phyloP scores from a whole-genome alignment of 2,888 invertebrate genomes.

The Synergus umbraculus region DNA sequence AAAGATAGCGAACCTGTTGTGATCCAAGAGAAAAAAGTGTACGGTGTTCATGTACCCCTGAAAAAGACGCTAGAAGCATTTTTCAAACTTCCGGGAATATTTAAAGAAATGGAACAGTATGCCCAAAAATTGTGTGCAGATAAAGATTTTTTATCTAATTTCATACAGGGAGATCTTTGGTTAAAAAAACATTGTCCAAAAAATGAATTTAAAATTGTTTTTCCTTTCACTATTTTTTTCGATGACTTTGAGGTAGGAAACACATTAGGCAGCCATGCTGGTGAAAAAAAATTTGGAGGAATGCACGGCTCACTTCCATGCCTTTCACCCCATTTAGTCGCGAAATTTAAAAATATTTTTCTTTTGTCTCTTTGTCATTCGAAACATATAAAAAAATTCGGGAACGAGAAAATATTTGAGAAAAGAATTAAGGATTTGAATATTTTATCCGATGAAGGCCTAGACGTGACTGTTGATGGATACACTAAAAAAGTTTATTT shows the following conservation, averaged over 20 bases:
- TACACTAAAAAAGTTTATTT: conserved; percentile 42
- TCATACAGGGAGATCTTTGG: conserved; percentile 51
- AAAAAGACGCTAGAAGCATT: conserved; percentile 44
- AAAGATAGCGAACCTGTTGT: conserved; percentile 22
- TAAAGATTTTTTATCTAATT: conserved; percentile 44
- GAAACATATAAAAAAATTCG: conserved; percentile 42
- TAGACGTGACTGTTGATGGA: conserved; percentile 33
- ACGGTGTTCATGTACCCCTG: conserved; percentile 40
- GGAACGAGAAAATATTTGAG: conserved; percentile 43
- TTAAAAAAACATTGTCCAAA: conserved; percentile 20
- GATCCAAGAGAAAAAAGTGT: not conserved
- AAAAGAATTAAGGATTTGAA: conserved; percentile 44
- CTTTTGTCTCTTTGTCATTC: conserved; percentile 40
- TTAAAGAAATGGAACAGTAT: conserved; percentile 44
- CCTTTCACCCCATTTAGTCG: conserved; percentile 42
- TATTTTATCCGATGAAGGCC: conserved; percentile 41
- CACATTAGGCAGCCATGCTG: conserved; percentile 45
- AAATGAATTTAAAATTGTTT: not conserved
- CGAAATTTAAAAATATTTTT: conserved; percentile 40
- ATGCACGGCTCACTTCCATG: conserved; percentile 34
- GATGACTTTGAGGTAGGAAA: conserved; percentile 47
- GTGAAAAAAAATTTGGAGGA: conserved; percentile 39
- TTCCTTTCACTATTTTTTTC: conserved; percentile 34
- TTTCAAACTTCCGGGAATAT: conserved; percentile 45
- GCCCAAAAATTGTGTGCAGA: conserved; percentile 40